These are phyloP conservation scores for Falco naumanni DNA, from an alignment of 2,797 vertebrate genomes.

Conservation along the genomic window DNA sequence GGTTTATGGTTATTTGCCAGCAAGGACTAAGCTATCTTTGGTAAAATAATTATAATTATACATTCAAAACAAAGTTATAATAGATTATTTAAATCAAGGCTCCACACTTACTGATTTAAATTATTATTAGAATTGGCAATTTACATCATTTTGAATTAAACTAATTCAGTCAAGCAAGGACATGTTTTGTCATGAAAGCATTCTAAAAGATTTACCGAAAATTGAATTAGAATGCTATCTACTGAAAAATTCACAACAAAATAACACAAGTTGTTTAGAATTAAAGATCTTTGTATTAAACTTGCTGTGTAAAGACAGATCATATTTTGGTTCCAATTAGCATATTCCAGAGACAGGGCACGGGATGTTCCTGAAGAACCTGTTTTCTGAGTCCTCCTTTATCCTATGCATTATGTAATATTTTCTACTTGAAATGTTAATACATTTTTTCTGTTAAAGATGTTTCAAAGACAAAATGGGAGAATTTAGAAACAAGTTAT, in stretches of 20 bases:
- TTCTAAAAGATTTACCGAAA: background rate
- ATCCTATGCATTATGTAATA: too few relatives aligned
- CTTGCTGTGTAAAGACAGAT: background rate
- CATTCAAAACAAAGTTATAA: constrained; percentile 41
- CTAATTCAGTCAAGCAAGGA: background rate
- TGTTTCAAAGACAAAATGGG: background rate
- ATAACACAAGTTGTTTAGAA: background rate
- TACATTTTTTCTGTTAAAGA: background rate
- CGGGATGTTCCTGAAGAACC: background rate
- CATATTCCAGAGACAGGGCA: background rate
- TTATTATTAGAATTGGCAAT: constrained; percentile 37
- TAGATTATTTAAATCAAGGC: constrained; percentile 16
- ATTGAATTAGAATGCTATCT: background rate
- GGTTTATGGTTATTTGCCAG: background rate
- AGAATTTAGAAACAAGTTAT: background rate
- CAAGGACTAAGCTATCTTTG: background rate
- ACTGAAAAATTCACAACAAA: background rate
- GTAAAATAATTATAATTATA: constrained; percentile 28
- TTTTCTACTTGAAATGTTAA: background rate
- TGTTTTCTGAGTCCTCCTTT: background rate
- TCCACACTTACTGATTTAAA: background rate
- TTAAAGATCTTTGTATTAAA: background rate
- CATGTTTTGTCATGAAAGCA: background rate
- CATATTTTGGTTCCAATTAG: background rate
- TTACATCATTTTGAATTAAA: constrained; percentile 29